Evolutionary conservation across 2,888 invertebrate species (phyloP).

Genomic region (Conistra vaccinii): DNA sequence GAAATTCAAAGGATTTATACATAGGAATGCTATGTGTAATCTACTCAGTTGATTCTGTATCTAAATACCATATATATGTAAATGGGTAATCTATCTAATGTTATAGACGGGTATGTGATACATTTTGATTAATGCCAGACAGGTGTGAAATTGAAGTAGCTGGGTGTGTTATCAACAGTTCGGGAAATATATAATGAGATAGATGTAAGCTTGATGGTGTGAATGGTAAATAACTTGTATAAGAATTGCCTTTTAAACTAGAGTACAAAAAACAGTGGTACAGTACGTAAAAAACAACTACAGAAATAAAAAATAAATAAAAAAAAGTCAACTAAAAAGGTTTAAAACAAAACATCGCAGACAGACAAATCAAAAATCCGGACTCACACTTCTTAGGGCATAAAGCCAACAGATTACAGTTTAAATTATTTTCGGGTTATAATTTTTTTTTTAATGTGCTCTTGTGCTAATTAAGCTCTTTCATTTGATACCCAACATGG

Average conservation of each 20-base stretch:
- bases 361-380: no score
- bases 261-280: neutral
- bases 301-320: no score
- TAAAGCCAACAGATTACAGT: no score
- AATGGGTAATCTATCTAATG: slow-evolving; percentile 55
- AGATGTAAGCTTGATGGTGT: neutral
- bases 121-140: slow-evolving; percentile 70
- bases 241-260: no score
- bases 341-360: no score
- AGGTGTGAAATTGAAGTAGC: slow-evolving; percentile 73
- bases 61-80: slow-evolving; percentile 49
- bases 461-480: no score
- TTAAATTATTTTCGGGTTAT: no score
- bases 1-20: neutral
- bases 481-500: no score
- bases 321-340: no score
- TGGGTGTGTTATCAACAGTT: slow-evolving; percentile 48
- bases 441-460: no score
- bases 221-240: no score
- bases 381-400: no score
- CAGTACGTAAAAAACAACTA: neutral
- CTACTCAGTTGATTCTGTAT: slow-evolving; percentile 43
- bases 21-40: slow-evolving; percentile 28
- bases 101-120: slow-evolving; percentile 62
- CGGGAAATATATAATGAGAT: slow-evolving; percentile 21